Conservation (phyloP, 2,113 vertebrate genomes). For the Notechis scutatus region DNA sequence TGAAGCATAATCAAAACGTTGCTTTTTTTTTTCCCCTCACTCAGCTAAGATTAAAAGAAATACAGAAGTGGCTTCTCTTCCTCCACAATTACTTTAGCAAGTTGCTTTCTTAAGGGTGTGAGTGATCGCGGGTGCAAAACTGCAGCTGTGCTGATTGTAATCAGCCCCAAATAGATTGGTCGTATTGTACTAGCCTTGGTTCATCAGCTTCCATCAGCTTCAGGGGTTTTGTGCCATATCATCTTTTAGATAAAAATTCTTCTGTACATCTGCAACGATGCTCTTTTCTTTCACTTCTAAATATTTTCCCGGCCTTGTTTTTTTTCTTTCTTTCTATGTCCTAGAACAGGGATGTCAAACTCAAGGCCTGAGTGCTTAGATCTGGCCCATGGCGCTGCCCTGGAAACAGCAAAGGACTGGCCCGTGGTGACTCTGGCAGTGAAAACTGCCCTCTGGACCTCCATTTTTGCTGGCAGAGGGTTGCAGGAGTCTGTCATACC, state of each 20-base stretch:
- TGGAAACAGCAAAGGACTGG: too few species aligned
- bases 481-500: too few species aligned
- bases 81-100: slow-evolving; percentile 33
- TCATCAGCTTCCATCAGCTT: slow-evolving; percentile 47
- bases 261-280: neutral
- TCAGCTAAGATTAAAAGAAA: slow-evolving; percentile 4
- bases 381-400: too few species aligned
- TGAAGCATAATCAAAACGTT: neutral
- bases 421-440: too few species aligned
- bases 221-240: slow-evolving; percentile 37
- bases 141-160: slow-evolving; percentile 53
- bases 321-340: too few species aligned
- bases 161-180: slow-evolving; percentile 56
- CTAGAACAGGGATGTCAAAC: too few species aligned
- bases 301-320: neutral
- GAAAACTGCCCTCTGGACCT: too few species aligned
- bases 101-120: slow-evolving; percentile 17
- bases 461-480: too few species aligned
- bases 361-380: too few species aligned
- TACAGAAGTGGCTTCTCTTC: slow-evolving; percentile 14
- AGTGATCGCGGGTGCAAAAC: slow-evolving; percentile 37
- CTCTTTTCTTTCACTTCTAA: neutral
- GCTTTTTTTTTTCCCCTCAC: neutral
- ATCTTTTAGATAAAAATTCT: slow-evolving; percentile 36
- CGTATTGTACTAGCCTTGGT: slow-evolving; percentile 45